Conservation (phyloP, 2,888 invertebrate species). For the Tubulanus polymorphus region DNA sequence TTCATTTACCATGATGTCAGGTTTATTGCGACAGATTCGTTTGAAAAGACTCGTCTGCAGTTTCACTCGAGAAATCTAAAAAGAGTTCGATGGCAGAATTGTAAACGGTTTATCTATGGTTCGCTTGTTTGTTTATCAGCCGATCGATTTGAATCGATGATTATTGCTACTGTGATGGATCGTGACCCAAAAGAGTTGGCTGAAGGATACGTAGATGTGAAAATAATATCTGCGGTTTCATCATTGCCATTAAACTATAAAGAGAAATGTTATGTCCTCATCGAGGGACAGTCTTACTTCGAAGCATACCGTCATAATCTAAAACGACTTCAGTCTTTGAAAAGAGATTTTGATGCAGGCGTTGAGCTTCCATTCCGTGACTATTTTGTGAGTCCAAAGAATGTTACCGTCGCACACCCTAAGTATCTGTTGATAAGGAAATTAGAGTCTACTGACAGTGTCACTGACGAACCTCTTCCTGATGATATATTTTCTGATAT, state of each 20-base stretch:
- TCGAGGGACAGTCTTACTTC: conserved; percentile 72
- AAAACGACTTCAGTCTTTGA: conserved; percentile 62
- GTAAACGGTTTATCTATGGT: conserved; percentile 66
- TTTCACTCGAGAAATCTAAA: conserved; percentile 8
- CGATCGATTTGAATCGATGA: conserved; percentile 64
- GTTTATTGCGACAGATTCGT: conserved; percentile 6
- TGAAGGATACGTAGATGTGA: conserved; percentile 15
- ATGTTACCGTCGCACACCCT: conserved; percentile 47
- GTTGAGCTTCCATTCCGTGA: conserved; percentile 65
- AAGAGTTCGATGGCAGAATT: conserved; percentile 47
- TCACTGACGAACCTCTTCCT: no score
- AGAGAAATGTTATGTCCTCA: conserved; percentile 56
- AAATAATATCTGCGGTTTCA: conserved; percentile 13
- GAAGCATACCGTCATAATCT: conserved; percentile 73
- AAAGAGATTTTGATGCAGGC: conserved; percentile 40
- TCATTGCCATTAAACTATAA: conserved; percentile 8
- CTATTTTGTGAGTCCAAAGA: conserved; percentile 62
- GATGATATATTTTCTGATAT: no score
- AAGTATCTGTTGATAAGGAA: no score
- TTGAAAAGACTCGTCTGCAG: conserved; percentile 3
- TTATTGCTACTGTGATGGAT: conserved; percentile 62
- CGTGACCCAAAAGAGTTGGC: conserved; percentile 40
- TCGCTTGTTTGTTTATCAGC: conserved; percentile 67
- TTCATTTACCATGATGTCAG: conserved; percentile 9
- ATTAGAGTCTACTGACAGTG: no score